Conservation (phyloP, 2,888 invertebrate species). For the Abrostola triplasia region DNA sequence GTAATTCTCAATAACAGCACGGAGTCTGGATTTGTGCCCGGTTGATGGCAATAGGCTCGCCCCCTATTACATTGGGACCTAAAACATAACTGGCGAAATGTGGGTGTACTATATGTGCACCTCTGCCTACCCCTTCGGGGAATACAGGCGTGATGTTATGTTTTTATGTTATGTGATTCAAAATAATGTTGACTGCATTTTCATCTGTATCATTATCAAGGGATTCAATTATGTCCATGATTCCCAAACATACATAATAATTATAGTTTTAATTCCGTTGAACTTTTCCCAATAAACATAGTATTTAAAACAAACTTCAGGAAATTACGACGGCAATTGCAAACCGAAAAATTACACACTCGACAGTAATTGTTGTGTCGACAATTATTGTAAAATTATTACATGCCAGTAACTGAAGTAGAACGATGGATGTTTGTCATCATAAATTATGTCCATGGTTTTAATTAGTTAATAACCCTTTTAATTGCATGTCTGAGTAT, state of each 20-base stretch:
- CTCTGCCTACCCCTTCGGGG: too few relatives aligned
- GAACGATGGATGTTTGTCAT: constrained; percentile 44
- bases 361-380: constrained; percentile 1
- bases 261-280: not conserved
- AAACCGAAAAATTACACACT: constrained; percentile 18
- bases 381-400: constrained; percentile 47
- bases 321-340: constrained; percentile 29
- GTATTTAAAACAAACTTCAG: constrained; percentile 25
- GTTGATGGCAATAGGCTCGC: too few relatives aligned
- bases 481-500: constrained; percentile 16
- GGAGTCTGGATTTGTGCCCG: too few relatives aligned
- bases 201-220: too few relatives aligned
- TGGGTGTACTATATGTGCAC: too few relatives aligned
- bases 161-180: too few relatives aligned
- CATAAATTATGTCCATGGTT: constrained; percentile 45
- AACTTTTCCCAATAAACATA: not conserved
- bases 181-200: too few relatives aligned
- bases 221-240: too few relatives aligned
- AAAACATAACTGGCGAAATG: too few relatives aligned
- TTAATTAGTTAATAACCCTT: constrained; percentile 37
- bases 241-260: not conserved
- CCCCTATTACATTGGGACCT: too few relatives aligned
- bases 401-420: constrained; percentile 34
- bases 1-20: too few relatives aligned
- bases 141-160: too few relatives aligned